Conservation (phyloP, 1,140 invertebrate species). For the Drosophila ananassae region DNA sequence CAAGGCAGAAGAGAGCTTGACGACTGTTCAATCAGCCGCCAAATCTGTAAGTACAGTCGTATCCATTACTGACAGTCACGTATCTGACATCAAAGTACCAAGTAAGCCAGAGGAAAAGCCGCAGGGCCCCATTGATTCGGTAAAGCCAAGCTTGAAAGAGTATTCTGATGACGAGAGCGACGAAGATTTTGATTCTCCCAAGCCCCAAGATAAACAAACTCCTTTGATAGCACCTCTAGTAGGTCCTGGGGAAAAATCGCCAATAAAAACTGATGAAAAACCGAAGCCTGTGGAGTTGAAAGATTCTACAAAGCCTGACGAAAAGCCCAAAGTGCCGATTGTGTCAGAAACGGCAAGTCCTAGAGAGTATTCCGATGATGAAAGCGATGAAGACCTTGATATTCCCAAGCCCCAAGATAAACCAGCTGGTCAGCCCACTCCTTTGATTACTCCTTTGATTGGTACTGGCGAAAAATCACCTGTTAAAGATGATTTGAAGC, state of each 20-base stretch:
- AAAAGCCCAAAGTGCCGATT: conserved; percentile 5
- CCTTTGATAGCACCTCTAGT: no score
- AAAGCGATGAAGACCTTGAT: conserved; percentile 7
- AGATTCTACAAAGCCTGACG: not conserved
- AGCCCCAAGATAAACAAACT: no score
- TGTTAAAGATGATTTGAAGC: not conserved
- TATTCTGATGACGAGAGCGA: conserved; percentile 1
- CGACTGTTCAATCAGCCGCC: not conserved
- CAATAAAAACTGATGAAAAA: conserved; percentile 12
- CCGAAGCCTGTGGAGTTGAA: not conserved
- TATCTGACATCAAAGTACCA: not conserved
- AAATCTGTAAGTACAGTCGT: not conserved
- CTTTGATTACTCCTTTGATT: no score
- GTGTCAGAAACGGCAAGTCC: not conserved
- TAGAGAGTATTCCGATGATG: conserved; percentile 15
- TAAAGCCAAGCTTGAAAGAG: not conserved
- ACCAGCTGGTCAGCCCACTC: not conserved
- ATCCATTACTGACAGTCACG: not conserved
- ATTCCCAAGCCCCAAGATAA: no score
- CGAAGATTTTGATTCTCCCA: no score
- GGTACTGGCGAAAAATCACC: conserved; percentile 1
- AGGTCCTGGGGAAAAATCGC: no score
- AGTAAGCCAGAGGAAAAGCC: conserved; percentile 5
- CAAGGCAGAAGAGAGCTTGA: not conserved
- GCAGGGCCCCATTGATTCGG: conserved; percentile 2